A percentile compares a stretch with the other conserved stretches of the same genome.
These are phyloP conservation scores for Stratiomys singularior DNA, from an alignment of 2,888 invertebrate genomes.

Conservation along the genomic window DNA sequence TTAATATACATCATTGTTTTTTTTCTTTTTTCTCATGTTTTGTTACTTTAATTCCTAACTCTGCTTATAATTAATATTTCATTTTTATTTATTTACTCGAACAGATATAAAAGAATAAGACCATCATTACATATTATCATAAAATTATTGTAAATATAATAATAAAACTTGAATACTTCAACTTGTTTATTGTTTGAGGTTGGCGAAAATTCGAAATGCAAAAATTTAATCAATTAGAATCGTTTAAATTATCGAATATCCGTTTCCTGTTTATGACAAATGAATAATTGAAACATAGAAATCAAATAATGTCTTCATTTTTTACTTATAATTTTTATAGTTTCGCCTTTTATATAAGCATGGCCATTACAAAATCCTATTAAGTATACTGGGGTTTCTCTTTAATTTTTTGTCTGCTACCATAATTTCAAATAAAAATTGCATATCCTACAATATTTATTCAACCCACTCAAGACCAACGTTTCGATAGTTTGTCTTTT, in stretches of 20 bases:
- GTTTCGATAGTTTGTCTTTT: slow-evolving; percentile 21
- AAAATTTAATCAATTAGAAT: neutral
- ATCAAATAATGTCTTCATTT: neutral
- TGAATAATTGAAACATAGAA: neutral
- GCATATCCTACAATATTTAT: slow-evolving; percentile 37
- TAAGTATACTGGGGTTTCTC: slow-evolving; percentile 43
- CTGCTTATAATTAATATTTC: slow-evolving; percentile 11
- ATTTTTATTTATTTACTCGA: slow-evolving; percentile 26
- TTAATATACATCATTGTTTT: slow-evolving; percentile 34
- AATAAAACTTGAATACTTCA: slow-evolving; percentile 32
- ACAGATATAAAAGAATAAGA: slow-evolving; percentile 42
- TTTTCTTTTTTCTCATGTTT: too few species aligned
- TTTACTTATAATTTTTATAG: slow-evolving; percentile 14
- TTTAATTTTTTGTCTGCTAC: neutral
- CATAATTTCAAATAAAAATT: slow-evolving; percentile 36
- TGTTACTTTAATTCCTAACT: slow-evolving; percentile 33
- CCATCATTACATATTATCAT: slow-evolving; percentile 19
- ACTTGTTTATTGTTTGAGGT: slow-evolving; percentile 30
- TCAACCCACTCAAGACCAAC: slow-evolving; percentile 28
- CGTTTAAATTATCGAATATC: neutral
- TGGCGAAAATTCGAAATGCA: slow-evolving; percentile 1
- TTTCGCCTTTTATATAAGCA: slow-evolving; percentile 33
- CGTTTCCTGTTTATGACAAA: neutral
- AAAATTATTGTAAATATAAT: slow-evolving; percentile 12
- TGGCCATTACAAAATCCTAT: slow-evolving; percentile 44